A percentile compares a stretch with the other conserved stretches of the same genome.
These are phyloP conservation scores for Orthonychiurus folsomi DNA, from an alignment of 2,888 invertebrate genomes.

Conservation along the genomic window DNA sequence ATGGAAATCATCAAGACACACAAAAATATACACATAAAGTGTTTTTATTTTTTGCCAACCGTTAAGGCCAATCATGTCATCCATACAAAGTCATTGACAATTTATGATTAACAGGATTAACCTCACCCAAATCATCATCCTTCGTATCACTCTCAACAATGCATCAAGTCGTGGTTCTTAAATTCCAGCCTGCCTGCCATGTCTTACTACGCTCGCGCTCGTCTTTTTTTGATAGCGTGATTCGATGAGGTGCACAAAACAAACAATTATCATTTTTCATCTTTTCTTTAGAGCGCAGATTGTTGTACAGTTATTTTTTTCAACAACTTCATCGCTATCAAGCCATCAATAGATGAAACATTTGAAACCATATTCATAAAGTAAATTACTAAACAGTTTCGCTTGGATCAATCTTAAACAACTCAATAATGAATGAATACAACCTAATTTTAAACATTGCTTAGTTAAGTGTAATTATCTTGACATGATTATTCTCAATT, in stretches of 20 bases:
- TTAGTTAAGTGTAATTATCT: neutral
- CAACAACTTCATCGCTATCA: neutral
- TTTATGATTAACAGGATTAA: no score
- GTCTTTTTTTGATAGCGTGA: no score
- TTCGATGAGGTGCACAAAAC: neutral
- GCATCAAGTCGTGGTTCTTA: neutral
- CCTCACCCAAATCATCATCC: no score
- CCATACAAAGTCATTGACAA: no score
- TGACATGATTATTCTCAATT: neutral
- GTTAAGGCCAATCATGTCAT: no score
- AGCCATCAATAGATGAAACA: neutral
- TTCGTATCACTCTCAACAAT: no score
- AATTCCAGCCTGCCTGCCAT: neutral
- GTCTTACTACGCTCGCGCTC: neutral
- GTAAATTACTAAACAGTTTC: neutral
- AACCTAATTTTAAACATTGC: neutral
- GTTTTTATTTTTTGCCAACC: no score
- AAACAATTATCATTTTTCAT: neutral
- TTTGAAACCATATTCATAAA: neutral
- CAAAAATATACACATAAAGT: no score
- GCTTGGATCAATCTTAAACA: neutral
- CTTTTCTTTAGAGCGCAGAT: neutral
- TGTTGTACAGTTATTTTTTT: neutral
- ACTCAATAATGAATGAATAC: neutral
- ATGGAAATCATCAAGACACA: no score